Conservation (phyloP, 2,797 vertebrate genomes). For the Gymnocypris eckloni region DNA sequence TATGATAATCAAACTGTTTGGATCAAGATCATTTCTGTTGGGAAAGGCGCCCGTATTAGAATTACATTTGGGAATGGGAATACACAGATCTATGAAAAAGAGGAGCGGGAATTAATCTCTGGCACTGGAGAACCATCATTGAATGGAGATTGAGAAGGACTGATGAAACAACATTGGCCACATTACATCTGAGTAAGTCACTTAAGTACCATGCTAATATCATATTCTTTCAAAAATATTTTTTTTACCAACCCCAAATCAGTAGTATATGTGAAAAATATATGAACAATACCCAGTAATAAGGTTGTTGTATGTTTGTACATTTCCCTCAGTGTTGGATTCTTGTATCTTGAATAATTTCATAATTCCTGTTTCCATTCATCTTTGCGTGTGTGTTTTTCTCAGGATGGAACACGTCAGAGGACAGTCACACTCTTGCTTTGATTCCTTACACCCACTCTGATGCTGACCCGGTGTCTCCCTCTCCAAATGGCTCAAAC, state of each 20-base stretch:
- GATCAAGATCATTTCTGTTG: constrained; percentile 57
- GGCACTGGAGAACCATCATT: constrained; percentile 67
- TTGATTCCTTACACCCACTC: constrained; percentile 32
- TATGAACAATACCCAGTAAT: background rate
- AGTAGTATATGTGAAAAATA: background rate
- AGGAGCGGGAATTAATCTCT: constrained; percentile 49
- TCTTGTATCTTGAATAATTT: constrained; percentile 28
- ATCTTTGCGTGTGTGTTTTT: constrained; percentile 21
- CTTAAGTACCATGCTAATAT: background rate
- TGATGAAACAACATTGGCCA: constrained; percentile 44
- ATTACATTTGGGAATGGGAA: constrained; percentile 59
- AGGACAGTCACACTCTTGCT: constrained; percentile 30
- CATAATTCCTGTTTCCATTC: constrained; percentile 49
- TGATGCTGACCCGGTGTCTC: constrained; percentile 38
- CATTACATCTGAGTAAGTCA: constrained; percentile 65
- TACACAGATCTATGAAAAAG: constrained; percentile 37
- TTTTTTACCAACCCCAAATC: background rate
- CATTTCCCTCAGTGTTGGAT: constrained; percentile 30
- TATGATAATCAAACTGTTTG: constrained; percentile 55
- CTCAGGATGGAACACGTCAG: constrained; percentile 55
- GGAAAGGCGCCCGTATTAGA: constrained; percentile 49
- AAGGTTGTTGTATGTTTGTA: background rate
- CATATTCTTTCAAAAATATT: background rate
- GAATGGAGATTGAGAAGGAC: constrained; percentile 63
- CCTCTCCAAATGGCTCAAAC: constrained; percentile 37